phyloP scores from a whole-genome alignment of 2,797 vertebrate genomes.

The Dallia pectoralis region DNA sequence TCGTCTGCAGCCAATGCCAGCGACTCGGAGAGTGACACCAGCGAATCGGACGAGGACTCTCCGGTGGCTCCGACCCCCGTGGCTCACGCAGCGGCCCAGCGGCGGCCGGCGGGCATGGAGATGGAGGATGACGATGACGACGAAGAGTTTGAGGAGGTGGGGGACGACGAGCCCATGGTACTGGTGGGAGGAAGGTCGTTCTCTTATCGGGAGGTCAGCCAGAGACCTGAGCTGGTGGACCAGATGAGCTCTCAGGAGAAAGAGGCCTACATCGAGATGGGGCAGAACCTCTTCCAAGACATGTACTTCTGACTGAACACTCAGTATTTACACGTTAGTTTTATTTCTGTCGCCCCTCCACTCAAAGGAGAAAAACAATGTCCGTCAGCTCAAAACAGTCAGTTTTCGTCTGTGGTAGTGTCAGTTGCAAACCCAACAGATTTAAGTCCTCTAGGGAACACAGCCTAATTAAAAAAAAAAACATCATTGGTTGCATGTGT shows the following conservation, averaged over 20 bases:
- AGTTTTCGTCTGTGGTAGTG: background rate
- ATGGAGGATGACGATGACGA: conserved; percentile 86
- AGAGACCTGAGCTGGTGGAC: conserved; percentile 90
- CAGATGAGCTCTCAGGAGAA: conserved; percentile 95
- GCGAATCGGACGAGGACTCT: conserved; percentile 91
- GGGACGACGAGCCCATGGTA: conserved; percentile 85
- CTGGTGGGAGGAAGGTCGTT: conserved; percentile 84
- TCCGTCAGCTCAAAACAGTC: background rate
- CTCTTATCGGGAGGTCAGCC: conserved; percentile 91
- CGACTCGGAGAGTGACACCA: conserved; percentile 97
- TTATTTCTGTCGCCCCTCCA: background rate
- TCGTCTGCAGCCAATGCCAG: conserved; percentile 58
- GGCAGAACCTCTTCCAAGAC: conserved; percentile 92
- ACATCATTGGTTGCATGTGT: no score
- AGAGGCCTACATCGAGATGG: conserved; percentile 95
- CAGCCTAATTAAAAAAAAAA: no score
- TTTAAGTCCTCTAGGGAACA: no score
- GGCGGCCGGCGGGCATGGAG: conserved; percentile 19
- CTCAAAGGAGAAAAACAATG: background rate
- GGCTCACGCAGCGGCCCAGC: conserved; percentile 16
- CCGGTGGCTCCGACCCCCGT: conserved; percentile 61
- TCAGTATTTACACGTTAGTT: background rate
- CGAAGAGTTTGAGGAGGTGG: conserved; percentile 92
- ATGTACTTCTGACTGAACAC: conserved; percentile 78
- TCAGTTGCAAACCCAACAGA: no score